Evolutionary conservation across 2,113 vertebrate genomes (phyloP).

Genomic region (Istiophorus platypterus): DNA sequence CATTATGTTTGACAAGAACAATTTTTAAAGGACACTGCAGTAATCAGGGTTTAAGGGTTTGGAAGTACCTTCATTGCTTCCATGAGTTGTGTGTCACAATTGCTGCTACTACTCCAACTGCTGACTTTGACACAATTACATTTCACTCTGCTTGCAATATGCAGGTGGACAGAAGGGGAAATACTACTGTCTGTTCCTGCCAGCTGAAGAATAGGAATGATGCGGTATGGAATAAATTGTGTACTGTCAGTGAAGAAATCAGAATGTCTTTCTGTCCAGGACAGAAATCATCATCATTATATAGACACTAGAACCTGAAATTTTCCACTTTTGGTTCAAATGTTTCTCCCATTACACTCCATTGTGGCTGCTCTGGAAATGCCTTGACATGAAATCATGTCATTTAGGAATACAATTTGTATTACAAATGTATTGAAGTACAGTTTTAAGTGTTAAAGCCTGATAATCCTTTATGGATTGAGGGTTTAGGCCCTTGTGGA

Average conservation of each 20-base stretch:
- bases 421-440: no score
- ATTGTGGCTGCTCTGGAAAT: slow-evolving; percentile 9
- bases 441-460: neutral
- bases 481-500: neutral
- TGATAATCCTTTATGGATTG: neutral
- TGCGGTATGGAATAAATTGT: slow-evolving; percentile 32
- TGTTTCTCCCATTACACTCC: neutral
- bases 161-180: slow-evolving; percentile 29
- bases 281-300: slow-evolving; percentile 7
- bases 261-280: slow-evolving; percentile 5
- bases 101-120: no score
- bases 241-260: slow-evolving; percentile 26
- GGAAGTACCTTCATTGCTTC: no score
- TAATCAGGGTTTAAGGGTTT: no score
- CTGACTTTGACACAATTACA: neutral
- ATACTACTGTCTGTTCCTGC: slow-evolving; percentile 19
- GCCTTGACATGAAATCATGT: slow-evolving; percentile 13
- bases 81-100: no score
- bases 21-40: no score
- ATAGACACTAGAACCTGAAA: neutral
- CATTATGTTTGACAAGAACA: no score
- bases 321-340: slow-evolving; percentile 1
- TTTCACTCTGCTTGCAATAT: neutral
- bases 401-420: neutral
- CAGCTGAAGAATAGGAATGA: slow-evolving; percentile 52